Conservation (phyloP, 2,113 vertebrate genomes). For the Nestor notabilis region DNA sequence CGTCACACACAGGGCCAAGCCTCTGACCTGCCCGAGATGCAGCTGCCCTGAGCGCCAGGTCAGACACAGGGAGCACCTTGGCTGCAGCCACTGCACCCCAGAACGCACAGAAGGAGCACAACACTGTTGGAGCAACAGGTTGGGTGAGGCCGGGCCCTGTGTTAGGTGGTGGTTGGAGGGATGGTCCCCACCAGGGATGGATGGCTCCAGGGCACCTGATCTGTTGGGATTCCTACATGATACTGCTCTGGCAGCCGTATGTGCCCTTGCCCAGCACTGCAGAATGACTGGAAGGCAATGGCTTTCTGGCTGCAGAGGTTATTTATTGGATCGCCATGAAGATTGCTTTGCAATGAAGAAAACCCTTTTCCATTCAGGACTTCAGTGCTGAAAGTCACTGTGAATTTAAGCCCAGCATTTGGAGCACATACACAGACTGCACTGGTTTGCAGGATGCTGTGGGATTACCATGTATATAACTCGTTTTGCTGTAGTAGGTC, state of each 20-base stretch:
- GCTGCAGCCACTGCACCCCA: neutral
- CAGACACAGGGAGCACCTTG: neutral
- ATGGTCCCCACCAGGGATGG: accelerated
- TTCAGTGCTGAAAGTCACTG: constrained; percentile 55
- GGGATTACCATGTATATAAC: neutral
- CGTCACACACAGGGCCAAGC: constrained; percentile 64
- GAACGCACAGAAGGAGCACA: accelerated
- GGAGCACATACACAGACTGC: neutral
- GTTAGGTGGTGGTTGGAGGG: neutral
- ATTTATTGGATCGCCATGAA: accelerated
- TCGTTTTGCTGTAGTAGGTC: neutral
- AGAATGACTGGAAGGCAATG: neutral
- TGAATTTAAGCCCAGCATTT: constrained; percentile 40
- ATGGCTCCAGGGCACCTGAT: accelerated
- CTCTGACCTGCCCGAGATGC: constrained; percentile 81
- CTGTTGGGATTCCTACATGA: accelerated
- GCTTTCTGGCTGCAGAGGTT: neutral
- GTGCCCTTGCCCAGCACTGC: neutral
- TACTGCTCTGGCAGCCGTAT: neutral
- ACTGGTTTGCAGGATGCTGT: neutral
- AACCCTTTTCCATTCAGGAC: neutral
- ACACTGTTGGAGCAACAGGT: accelerated
- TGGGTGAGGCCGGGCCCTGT: accelerated
- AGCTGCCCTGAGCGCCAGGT: constrained; percentile 67
- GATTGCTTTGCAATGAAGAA: neutral